These are phyloP conservation scores for Conistra vaccinii DNA, from an alignment of 2,888 invertebrate genomes.

Conservation along the genomic window DNA sequence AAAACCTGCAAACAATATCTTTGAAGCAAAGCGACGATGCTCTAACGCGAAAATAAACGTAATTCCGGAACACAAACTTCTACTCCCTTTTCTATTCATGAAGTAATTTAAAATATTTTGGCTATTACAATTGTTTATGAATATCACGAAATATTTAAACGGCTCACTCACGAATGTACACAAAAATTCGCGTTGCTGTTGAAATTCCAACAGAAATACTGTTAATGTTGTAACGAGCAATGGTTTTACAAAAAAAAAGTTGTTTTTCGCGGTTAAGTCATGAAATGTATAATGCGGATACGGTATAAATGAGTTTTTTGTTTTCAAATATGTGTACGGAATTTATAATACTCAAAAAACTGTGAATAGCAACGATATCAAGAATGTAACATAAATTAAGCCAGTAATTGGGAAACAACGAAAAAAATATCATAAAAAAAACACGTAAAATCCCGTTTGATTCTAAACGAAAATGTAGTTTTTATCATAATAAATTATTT, in stretches of 20 bases:
- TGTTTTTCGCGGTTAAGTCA: constrained; percentile 57
- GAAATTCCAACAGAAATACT: constrained; percentile 61
- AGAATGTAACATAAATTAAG: constrained; percentile 17
- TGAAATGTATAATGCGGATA: constrained; percentile 47
- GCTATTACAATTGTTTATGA: constrained; percentile 75
- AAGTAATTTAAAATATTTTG: constrained; percentile 81
- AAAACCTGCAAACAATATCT: constrained; percentile 27
- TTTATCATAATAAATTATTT: constrained; percentile 32
- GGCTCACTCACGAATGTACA: constrained; percentile 66
- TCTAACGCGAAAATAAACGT: constrained; percentile 32
- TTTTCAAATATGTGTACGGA: constrained; percentile 10
- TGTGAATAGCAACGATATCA: constrained; percentile 12
- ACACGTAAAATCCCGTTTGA: neutral
- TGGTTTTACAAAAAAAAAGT: constrained; percentile 60
- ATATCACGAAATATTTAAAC: constrained; percentile 76
- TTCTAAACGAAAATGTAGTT: constrained; percentile 15
- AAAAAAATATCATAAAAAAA: constrained; percentile 4
- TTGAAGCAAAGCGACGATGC: constrained; percentile 31
- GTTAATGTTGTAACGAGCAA: constrained; percentile 57
- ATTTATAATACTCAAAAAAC: constrained; percentile 16
- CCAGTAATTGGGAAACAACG: constrained; percentile 24
- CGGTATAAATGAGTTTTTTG: constrained; percentile 27
- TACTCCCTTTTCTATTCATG: constrained; percentile 82
- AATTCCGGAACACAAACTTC: constrained; percentile 50
- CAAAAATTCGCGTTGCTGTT: constrained; percentile 55